phyloP scores from a whole-genome alignment of 2,113 vertebrate genomes.

The Setophaga kirtlandii region DNA sequence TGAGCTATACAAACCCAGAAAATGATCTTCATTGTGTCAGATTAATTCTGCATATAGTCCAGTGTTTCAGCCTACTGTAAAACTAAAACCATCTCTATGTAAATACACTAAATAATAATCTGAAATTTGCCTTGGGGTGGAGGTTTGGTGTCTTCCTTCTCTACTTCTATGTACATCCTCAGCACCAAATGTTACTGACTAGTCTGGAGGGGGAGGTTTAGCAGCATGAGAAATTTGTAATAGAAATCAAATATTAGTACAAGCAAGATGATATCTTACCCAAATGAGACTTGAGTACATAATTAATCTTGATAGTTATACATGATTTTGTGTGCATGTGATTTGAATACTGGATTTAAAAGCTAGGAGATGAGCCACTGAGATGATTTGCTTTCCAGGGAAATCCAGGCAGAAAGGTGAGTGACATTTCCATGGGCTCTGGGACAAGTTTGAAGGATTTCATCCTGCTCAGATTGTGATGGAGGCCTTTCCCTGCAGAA shows the following conservation, averaged over 20 bases:
- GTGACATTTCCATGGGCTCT: not conserved
- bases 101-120: conserved; percentile 31
- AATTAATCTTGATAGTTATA: conserved; percentile 38
- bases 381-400: not conserved
- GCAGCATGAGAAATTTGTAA: conserved; percentile 22
- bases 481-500: not conserved
- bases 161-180: not conserved
- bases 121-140: not conserved
- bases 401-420: not conserved
- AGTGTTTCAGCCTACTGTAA: not conserved
- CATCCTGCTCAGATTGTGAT: not conserved
- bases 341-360: not conserved
- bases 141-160: not conserved
- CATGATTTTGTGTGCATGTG: not conserved
- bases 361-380: not conserved
- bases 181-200: not conserved
- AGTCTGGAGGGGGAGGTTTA: not conserved
- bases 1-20: not conserved
- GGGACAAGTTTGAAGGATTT: not conserved
- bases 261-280: conserved; percentile 53
- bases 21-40: not conserved
- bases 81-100: conserved; percentile 12
- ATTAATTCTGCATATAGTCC: not conserved
- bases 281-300: conserved; percentile 41
- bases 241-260: conserved; percentile 60